Base-by-base conservation (phyloP, 2,113 vertebrate genomes). In the Ophthalmolycus amberensis region DNA sequence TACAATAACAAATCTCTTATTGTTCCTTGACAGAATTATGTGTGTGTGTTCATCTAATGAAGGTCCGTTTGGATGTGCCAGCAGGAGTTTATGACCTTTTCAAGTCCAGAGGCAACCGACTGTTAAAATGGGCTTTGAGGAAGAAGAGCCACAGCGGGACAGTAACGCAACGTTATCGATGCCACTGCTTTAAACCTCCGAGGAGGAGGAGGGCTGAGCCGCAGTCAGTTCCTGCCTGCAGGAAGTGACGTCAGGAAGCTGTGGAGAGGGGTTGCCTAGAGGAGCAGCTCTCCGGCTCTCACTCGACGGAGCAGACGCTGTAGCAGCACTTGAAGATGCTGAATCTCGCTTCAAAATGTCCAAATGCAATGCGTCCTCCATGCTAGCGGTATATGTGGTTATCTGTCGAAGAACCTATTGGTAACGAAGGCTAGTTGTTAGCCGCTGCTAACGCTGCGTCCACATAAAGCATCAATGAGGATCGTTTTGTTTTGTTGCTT, bases 211-310 rank as follows among this genome's bases (percentile, higher is more conserved):
- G 59, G 59, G 60, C 32, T 12, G 58, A 60, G 59, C 74, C 14
- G 56, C 79, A 72, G 66, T 42, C 56, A 37, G 48, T 2, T 59
- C 73, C 66, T 20, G 84, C 77, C 75, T 18, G 80, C 85, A 71
- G 85, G 90, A 91, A 87, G 34, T 93, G 86, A 90, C 90, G 87
- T 2, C 27, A 59, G 63, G 52, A 11, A 32, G 58, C 15, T 58
- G 86, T 48, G 69, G 69, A 0, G 32, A 72, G 78, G 81, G 80
- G 77, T 52, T 77, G 75, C 62, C 77, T 58, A 27, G 69, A 71
- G 50, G 64, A 84, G 66, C 46, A 83, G 85, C 77, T 59, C 5
- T 88, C 74, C 79, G 75, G 78, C 59, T 80, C 73, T 64, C 75
- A 58, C 42, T 85, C 68, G 66, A 69, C 69, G 73, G 74, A 38